phyloP scores from a whole-genome alignment of 2,113 vertebrate genomes.

The Scytalopus superciliaris region DNA sequence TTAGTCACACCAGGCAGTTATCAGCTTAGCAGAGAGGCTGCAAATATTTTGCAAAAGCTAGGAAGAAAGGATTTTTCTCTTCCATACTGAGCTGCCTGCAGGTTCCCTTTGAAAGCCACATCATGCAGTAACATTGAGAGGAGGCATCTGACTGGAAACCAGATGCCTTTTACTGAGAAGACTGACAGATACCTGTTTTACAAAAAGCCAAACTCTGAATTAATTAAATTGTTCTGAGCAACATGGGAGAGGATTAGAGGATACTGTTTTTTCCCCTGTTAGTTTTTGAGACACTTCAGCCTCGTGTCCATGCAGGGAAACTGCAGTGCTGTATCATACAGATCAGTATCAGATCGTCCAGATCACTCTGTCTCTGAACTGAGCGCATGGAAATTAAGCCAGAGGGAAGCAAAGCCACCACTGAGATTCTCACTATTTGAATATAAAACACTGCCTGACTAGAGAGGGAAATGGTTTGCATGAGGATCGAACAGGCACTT shows the following conservation, averaged over 20 bases:
- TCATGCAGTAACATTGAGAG: background rate
- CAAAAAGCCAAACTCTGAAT: background rate
- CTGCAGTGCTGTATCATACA: background rate
- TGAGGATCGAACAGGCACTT: background rate
- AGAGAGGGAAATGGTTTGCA: background rate
- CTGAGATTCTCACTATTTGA: background rate
- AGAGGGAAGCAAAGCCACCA: background rate
- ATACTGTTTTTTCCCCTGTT: background rate
- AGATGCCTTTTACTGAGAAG: background rate
- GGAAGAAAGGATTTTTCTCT: background rate
- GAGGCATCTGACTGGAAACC: background rate
- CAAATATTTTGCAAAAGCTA: background rate
- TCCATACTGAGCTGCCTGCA: background rate
- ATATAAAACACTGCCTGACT: background rate
- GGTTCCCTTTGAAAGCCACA: conserved; percentile 17
- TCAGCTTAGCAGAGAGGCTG: background rate
- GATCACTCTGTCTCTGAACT: background rate
- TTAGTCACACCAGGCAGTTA: background rate
- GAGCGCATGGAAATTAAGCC: background rate
- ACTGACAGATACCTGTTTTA: background rate
- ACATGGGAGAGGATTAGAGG: background rate
- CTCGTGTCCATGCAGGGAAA: accelerated
- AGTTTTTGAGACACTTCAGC: background rate
- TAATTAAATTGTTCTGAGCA: background rate
- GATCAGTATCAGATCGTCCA: background rate